Base-by-base conservation (phyloP, 2,888 invertebrate genomes). In the Cosmia pyralina region DNA sequence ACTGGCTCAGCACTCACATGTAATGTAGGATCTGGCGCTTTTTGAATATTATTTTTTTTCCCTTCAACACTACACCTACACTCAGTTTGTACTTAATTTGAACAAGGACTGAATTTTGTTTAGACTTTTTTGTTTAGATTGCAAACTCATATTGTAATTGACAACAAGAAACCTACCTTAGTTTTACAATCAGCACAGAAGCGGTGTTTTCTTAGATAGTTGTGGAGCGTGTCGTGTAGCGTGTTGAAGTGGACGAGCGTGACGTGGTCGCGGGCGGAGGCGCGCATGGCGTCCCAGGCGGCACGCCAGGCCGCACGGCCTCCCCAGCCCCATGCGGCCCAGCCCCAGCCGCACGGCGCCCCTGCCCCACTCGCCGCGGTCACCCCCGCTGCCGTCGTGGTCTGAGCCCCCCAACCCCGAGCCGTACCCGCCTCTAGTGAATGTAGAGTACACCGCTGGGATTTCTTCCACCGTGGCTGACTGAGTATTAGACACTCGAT, bases 171-270 rank as follows among this genome's bases (percentile, higher is more conserved):
- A 59, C 92, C 92, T 79, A 99, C 99, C 97, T 99, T 99, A 82
- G 98, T 98, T 87, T 98, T 98, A 92, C 99, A 99, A 91, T 99
- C 99, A 4, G 98, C 97, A 91, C 99, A 99, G 94, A 99, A 99
- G 96, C 98, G 97, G 93, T 99, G 99, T 95, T 99, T 99, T 86
- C 98, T 97, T 77, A 99, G 97, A 94, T 99, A 99, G 85, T 98
- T 98, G 90, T 99, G 98, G 55, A 99, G 96, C 22, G 99, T 99
- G 78, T 98, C 97, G 89, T 98, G 97, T 78, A 99, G 96, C 84
- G 98, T 98, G 89, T 98, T 97, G 83, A 98, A 98, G 94, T 99
- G 98, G 71, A 99, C 98, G 66, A 98, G 97, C 60, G 98, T 98
- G 84, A 99, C 98, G 93, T 99, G 98, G 88, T 98, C 98, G 70